Evolutionary conservation across 2,113 vertebrate species (phyloP).

Genomic region (Okapia johnstoni): DNA sequence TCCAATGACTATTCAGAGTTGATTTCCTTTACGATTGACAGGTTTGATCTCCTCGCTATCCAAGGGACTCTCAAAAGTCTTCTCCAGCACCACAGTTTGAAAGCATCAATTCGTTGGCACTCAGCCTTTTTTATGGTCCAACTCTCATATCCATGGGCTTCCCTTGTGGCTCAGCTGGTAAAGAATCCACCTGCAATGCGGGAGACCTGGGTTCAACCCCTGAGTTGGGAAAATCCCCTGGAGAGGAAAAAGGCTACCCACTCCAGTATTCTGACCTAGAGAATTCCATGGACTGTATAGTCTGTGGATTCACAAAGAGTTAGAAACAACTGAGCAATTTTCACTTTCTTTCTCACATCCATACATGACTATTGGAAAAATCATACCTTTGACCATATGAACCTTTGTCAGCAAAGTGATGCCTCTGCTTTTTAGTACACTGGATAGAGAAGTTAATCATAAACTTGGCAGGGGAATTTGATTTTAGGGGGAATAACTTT

Average conservation of each 20-base stretch:
- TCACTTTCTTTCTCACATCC: background rate
- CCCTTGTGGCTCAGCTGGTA: background rate
- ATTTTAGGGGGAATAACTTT: background rate
- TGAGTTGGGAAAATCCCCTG: background rate
- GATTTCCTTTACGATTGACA: background rate
- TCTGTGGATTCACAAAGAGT: background rate
- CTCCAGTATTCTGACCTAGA: background rate
- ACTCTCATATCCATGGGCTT: background rate
- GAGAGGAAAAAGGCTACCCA: background rate
- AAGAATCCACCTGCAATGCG: background rate
- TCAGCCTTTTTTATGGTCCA: background rate
- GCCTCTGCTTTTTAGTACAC: background rate
- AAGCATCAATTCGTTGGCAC: background rate
- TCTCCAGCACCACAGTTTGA: background rate
- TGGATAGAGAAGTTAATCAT: background rate
- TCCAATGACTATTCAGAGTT: background rate
- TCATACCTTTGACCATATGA: background rate
- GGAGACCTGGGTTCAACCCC: background rate
- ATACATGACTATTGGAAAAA: background rate
- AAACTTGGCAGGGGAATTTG: background rate
- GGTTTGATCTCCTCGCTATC: background rate
- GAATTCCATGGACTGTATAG: background rate
- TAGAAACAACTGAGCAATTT: background rate
- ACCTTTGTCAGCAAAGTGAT: background rate
- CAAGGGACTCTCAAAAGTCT: background rate